Evolutionary conservation across 2,113 vertebrate species (phyloP).

Genomic region (Ictalurus furcatus): DNA sequence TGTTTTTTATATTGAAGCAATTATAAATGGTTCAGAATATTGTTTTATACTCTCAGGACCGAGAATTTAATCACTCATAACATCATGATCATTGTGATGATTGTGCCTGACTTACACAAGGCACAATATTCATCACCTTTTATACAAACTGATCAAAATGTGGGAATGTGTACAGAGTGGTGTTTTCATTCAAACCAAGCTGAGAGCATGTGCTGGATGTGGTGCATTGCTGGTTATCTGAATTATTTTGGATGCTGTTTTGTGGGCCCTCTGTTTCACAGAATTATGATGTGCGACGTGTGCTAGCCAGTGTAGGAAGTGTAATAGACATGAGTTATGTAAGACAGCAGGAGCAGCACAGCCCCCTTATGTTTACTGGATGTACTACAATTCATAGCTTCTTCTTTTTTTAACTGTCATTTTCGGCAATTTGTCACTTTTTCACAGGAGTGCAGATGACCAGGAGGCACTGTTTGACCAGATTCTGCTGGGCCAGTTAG

Average conservation of each 20-base stretch:
- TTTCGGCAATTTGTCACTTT: neutral
- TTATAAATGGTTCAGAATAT: neutral
- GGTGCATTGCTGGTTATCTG: neutral
- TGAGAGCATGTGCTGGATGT: neutral
- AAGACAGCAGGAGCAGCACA: neutral
- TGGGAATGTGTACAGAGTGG: neutral
- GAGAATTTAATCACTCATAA: neutral
- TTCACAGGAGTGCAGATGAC: conserved; percentile 82
- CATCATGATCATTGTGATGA: neutral
- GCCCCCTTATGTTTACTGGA: neutral
- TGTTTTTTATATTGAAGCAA: neutral
- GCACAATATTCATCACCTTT: neutral
- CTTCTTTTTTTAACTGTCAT: conserved; percentile 24
- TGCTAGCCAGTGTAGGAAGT: conserved; percentile 38
- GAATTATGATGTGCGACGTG: conserved; percentile 9
- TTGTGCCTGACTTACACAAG: neutral
- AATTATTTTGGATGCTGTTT: neutral
- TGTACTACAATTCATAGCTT: neutral
- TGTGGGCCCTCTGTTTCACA: conserved; percentile 6
- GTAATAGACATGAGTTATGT: conserved; percentile 21
- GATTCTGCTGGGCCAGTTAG: conserved; percentile 88
- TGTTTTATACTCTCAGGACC: neutral
- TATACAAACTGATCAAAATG: neutral
- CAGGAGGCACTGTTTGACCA: conserved; percentile 93
- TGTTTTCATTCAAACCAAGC: neutral